Evolutionary conservation across 2,113 vertebrate genomes (phyloP).

Genomic region (Heloderma charlesbogerti): DNA sequence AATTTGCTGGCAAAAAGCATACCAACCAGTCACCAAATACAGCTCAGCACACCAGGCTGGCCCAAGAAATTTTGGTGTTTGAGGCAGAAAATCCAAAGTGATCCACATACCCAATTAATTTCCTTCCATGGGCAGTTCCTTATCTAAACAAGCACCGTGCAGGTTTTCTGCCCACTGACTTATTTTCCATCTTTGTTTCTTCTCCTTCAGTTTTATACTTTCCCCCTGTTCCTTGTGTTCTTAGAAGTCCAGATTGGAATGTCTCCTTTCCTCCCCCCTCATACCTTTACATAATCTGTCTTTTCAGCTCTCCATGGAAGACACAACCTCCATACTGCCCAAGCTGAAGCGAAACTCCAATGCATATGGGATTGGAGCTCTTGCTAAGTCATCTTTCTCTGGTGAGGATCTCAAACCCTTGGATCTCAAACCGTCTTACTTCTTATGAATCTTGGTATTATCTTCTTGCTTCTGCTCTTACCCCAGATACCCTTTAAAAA

Average conservation of each 20-base stretch:
- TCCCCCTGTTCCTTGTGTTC: constrained; percentile 24
- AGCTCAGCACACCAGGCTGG: not conserved
- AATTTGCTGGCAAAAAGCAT: not conserved
- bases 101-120: no score
- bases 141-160: not conserved
- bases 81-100: not conserved
- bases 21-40: not conserved
- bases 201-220: constrained; percentile 34
- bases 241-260: constrained; percentile 20
- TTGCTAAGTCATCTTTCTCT: constrained; percentile 99
- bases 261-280: constrained; percentile 52
- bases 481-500: not conserved
- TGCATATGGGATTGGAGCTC: constrained; percentile 96
- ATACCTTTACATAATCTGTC: constrained; percentile 75
- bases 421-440: not conserved
- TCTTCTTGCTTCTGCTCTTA: constrained; percentile 41
- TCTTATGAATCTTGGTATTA: constrained; percentile 1
- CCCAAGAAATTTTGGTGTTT: not conserved
- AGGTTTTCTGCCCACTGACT: not conserved
- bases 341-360: constrained; percentile 96
- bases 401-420: constrained; percentile 80
- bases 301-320: constrained; percentile 98
- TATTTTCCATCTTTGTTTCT: constrained; percentile 56
- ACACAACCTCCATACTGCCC: constrained; percentile 98
- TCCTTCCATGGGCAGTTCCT: not conserved